Base-by-base conservation (phyloP, 2,113 vertebrate species). In the Pluvianellus socialis region DNA sequence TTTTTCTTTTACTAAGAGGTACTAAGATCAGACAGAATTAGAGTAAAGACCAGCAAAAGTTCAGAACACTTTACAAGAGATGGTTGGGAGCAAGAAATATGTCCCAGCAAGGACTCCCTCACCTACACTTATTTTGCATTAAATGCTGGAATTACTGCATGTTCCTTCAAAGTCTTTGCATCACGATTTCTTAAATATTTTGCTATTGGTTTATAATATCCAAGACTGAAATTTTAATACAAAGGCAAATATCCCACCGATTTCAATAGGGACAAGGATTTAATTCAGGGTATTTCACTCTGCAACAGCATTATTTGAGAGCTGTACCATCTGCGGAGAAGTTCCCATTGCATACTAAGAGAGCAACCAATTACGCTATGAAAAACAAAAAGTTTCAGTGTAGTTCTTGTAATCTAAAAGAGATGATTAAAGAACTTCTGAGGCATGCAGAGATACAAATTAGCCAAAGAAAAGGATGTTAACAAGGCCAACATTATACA, bases 381-480 rank as follows among this genome's bases (percentile, higher is more conserved):
- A 90, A 90, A 91, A 82, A 1, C 24, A 75, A 52, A 52, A 96
- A 82, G 52, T 93, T 94, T 44, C 70, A 84, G 28, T 72, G 47
- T 44, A 65, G 53, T 65, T 72, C 38, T 72, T 77, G 16, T 79
- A 86, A 81, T 92, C 40, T 94, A 47, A 86, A 86, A 77, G 18
- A 86, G 50, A 91, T 89, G 65, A 96, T 94, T 94, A 95, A 93
- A 71, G 42, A 74, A 89, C 27, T 89, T 86, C 28, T 65, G 62
- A 94, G 56, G 32, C 73, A 87, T 53, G 45, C 49, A 92, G 52
- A 86, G 58, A 35, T 65, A 93, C 49, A 92, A 93, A 97, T 89
- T 87, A 95, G 53, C 70, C 92, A 86, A 94, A 88, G 53, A 93
- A 95, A 93, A 74, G 52, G 63, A 80, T 90, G 38, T 91, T 96